Conservation (phyloP, 2,797 vertebrate species). For the Alectoris magna region DNA sequence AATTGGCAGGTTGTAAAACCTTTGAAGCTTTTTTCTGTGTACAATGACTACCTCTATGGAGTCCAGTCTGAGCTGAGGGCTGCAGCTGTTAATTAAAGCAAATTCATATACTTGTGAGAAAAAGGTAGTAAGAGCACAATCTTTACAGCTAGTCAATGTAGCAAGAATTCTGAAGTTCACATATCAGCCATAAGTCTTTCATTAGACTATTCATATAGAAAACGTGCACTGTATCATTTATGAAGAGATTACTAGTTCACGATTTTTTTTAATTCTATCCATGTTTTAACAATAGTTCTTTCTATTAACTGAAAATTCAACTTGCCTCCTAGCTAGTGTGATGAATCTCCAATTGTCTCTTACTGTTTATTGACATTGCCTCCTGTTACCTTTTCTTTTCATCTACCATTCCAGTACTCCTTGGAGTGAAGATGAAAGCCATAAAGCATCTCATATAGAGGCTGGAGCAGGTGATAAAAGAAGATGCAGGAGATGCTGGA, state of each 20-base stretch:
- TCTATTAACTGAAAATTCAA: not conserved
- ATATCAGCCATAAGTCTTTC: not conserved
- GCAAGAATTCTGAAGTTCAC: not conserved
- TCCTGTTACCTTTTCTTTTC: not conserved
- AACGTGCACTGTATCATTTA: not conserved
- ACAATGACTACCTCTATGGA: not conserved
- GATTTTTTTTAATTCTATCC: not conserved
- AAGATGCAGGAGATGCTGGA: not conserved
- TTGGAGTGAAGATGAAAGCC: not conserved
- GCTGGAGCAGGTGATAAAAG: not conserved
- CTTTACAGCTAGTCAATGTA: not conserved
- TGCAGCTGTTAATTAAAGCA: not conserved
- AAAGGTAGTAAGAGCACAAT: not conserved
- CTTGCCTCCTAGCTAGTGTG: not conserved
- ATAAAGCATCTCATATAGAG: accelerated
- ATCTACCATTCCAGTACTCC: not conserved
- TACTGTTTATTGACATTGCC: not conserved
- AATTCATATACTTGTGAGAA: not conserved
- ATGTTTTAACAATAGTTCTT: not conserved
- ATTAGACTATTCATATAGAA: not conserved
- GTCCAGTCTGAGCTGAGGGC: not conserved
- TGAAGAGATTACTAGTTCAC: not conserved
- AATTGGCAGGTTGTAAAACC: not conserved
- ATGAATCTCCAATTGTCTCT: not conserved
- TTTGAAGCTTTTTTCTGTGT: not conserved